These are phyloP conservation scores for Nemotelus nigrinus DNA, from an alignment of 2,888 invertebrate species.

Conservation along the genomic window DNA sequence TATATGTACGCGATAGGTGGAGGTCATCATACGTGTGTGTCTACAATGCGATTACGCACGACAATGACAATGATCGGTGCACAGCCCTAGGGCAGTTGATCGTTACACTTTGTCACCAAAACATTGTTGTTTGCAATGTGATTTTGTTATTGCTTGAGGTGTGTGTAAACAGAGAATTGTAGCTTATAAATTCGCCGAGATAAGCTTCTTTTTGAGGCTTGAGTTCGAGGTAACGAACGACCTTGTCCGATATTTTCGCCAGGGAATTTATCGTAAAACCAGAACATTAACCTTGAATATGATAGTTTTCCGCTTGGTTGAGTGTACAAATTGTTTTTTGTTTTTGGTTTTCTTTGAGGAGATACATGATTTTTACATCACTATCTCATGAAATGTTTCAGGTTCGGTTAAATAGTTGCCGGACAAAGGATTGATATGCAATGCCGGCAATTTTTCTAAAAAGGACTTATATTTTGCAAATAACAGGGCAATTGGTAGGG, in stretches of 20 bases:
- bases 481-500: no score
- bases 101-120: conserved; percentile 27
- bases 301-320: neutral
- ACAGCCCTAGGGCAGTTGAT: neutral
- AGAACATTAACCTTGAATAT: conserved; percentile 9
- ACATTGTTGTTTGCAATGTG: conserved; percentile 1
- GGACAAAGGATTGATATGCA: no score
- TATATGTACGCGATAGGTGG: neutral
- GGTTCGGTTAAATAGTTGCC: neutral
- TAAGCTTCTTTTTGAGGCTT: conserved; percentile 13
- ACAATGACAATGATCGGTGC: neutral
- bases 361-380: no score
- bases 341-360: neutral
- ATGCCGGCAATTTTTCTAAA: no score
- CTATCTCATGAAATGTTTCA: neutral
- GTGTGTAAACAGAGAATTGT: conserved; percentile 22
- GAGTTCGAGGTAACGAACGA: conserved; percentile 1
- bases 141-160: neutral
- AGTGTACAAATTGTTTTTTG: no score
- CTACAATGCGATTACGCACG: neutral
- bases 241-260: conserved; percentile 39
- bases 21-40: conserved; percentile 9
- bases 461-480: no score
- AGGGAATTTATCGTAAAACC: conserved; percentile 4
- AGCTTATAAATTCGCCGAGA: neutral